Evolutionary conservation across 2,888 invertebrate genomes (phyloP).

Genomic region (Neoaliturus tenellus): DNA sequence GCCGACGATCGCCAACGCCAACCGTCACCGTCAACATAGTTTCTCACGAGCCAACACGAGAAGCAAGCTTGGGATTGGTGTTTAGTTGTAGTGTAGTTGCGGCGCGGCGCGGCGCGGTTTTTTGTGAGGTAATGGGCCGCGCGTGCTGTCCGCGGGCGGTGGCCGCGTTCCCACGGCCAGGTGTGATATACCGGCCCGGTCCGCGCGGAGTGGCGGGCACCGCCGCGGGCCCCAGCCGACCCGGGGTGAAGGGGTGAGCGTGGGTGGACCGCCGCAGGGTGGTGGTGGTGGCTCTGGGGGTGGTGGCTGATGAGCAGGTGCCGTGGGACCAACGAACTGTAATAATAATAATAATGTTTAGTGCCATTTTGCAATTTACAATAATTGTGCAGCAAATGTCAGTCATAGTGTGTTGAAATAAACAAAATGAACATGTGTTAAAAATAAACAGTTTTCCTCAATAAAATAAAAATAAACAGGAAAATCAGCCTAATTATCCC

Average conservation of each 20-base stretch:
- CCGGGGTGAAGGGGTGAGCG: neutral
- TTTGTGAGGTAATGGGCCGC: conserved; percentile 41
- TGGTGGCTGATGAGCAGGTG: neutral
- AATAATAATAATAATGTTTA: no score
- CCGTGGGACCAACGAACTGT: neutral
- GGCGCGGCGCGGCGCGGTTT: conserved; percentile 7
- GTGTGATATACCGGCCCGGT: conserved; percentile 4
- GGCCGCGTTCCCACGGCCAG: conserved; percentile 39
- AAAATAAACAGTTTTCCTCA: no score
- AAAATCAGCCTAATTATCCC: no score
- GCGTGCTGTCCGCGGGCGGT: conserved; percentile 41
- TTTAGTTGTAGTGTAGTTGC: neutral
- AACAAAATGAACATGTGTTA: no score
- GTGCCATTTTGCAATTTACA: no score
- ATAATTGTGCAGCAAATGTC: no score
- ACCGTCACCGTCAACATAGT: conserved; percentile 10
- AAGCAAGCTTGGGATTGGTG: conserved; percentile 17
- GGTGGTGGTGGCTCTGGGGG: neutral
- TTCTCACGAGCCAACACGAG: conserved; percentile 41
- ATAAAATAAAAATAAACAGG: no score
- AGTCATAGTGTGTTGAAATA: no score
- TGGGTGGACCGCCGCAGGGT: neutral
- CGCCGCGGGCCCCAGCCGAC: neutral
- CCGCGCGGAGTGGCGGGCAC: neutral
- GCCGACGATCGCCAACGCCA: neutral